phyloP scores from a whole-genome alignment of 2,888 invertebrate genomes.

The Dimorphilus gyrociliatus region DNA sequence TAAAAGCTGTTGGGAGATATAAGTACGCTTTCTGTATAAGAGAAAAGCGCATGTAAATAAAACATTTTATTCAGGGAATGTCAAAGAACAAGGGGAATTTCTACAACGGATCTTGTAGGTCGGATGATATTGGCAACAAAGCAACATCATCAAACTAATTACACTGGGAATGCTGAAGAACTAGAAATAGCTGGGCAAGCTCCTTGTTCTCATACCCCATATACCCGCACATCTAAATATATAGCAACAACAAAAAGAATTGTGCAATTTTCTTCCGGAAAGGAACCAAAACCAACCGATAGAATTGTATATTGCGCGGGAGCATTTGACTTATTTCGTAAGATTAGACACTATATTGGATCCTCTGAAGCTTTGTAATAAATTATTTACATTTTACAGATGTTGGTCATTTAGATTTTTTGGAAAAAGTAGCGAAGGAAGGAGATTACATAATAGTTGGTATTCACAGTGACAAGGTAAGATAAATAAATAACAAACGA shows the following conservation, averaged over 20 bases:
- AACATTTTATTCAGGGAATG: conserved; percentile 72
- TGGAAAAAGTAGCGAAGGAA: conserved; percentile 67
- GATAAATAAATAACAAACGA: too few relatives aligned
- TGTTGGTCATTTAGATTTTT: conserved; percentile 87
- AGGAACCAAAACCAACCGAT: conserved; percentile 40
- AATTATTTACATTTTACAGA: too few relatives aligned
- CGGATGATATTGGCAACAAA: conserved; percentile 51
- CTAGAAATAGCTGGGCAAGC: too few relatives aligned
- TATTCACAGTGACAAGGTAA: conserved; percentile 73
- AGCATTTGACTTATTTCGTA: conserved; percentile 84
- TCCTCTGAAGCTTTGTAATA: too few relatives aligned
- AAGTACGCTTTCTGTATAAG: too few relatives aligned
- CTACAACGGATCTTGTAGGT: conserved; percentile 91
- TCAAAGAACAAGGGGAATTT: conserved; percentile 83
- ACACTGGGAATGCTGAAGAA: too few relatives aligned
- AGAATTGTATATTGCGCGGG: conserved; percentile 82
- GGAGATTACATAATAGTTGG: conserved; percentile 89
- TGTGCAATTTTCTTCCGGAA: conserved; percentile 60
- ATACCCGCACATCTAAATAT: conserved; percentile 94
- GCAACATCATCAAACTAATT: conserved; percentile 29
- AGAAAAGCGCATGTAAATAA: too few relatives aligned
- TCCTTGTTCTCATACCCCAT: conserved; percentile 58
- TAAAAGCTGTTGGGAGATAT: conserved; percentile 77
- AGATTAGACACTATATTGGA: too few relatives aligned
- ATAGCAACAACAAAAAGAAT: conserved; percentile 86